phyloP scores from a whole-genome alignment of 2,113 vertebrate species.

The Thryonomys swinderianus region DNA sequence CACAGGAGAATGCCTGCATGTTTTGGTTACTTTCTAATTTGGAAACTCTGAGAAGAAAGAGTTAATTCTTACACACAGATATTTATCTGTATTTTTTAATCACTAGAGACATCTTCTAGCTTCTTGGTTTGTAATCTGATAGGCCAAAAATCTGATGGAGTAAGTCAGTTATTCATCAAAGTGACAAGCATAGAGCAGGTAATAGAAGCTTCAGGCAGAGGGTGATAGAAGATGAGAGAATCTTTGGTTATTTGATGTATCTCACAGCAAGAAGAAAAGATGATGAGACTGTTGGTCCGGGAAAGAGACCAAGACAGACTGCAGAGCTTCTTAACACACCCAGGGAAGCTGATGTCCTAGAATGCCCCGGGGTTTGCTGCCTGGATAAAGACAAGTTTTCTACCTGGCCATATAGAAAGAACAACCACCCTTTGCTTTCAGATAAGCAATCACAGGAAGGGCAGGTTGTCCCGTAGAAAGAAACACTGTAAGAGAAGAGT shows the following conservation, averaged over 20 bases:
- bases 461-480: constrained; percentile 3
- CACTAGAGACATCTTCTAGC: neutral
- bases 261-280: neutral
- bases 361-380: neutral
- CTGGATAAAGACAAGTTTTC: neutral
- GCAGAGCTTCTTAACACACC: neutral
- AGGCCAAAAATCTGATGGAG: neutral
- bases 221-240: neutral
- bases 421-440: neutral
- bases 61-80: neutral
- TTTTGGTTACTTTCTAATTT: neutral
- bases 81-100: neutral
- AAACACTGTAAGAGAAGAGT: neutral
- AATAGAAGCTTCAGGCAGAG: neutral
- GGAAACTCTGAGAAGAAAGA: neutral
- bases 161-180: neutral
- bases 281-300: neutral
- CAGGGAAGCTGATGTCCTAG: neutral
- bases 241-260: neutral
- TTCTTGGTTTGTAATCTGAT: neutral
- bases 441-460: neutral
- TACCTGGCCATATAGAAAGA: neutral
- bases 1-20: neutral
- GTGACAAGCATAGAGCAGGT: neutral
- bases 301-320: neutral